These are phyloP conservation scores for Anthophora plumipes DNA, from an alignment of 2,888 invertebrate genomes.

Conservation along the genomic window DNA sequence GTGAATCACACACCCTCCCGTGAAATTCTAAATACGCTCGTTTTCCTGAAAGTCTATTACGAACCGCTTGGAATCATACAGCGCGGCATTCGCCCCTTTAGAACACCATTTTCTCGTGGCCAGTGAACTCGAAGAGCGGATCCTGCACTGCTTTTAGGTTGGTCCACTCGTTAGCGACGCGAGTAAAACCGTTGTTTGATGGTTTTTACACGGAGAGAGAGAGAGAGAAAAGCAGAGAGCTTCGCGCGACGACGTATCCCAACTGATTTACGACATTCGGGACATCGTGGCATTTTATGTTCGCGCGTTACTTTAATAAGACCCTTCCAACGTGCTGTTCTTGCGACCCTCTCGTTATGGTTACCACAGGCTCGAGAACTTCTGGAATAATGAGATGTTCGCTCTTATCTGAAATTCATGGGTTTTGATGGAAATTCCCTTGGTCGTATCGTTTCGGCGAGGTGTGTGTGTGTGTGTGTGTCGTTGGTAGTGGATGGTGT, in stretches of 20 bases:
- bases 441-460: neutral
- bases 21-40: constrained; percentile 73
- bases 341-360: constrained; percentile 21
- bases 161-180: constrained; percentile 35
- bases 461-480: too few relatives aligned
- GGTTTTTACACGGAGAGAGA: constrained; percentile 18
- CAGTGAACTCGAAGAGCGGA: constrained; percentile 56
- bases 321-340: neutral
- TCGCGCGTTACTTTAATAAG: constrained; percentile 49
- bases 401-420: constrained; percentile 6
- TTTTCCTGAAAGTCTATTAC: constrained; percentile 75
- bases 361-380: neutral
- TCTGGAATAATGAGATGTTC: neutral
- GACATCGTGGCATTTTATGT: constrained; percentile 37
- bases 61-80: constrained; percentile 70
- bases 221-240: neutral
- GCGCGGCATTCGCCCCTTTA: constrained; percentile 58
- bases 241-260: neutral
- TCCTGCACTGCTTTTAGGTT: constrained; percentile 39
- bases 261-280: constrained; percentile 42
- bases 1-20: constrained; percentile 72
- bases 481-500: neutral
- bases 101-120: constrained; percentile 35
- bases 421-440: neutral
- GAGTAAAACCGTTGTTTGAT: constrained; percentile 37